Percentiles rank a stretch among this genome's conserved stretches.
Conservation (phyloP, 2,888 invertebrate species). For the Aleiodes alternator region DNA sequence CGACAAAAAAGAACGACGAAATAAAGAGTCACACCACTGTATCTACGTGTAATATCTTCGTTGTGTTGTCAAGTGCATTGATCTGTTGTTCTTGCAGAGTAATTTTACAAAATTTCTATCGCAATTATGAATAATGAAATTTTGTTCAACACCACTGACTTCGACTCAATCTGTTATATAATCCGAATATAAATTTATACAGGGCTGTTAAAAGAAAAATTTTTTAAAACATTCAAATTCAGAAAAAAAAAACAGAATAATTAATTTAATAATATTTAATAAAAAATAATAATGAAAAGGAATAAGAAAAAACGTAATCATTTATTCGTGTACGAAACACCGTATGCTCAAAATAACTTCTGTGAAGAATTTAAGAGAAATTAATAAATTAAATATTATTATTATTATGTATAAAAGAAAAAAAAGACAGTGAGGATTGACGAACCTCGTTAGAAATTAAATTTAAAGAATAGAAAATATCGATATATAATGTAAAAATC, state of each 20-base stretch:
- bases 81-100: conserved; percentile 32
- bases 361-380: conserved; percentile 51
- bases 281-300: conserved; percentile 54
- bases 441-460: conserved; percentile 21
- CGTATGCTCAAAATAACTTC: conserved; percentile 56
- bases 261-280: conserved; percentile 43
- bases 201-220: conserved; percentile 18
- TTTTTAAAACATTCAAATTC: too few species aligned
- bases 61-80: conserved; percentile 14
- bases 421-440: conserved; percentile 25
- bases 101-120: background rate
- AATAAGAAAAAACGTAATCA: conserved; percentile 57
- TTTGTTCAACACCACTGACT: conserved; percentile 7
- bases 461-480: background rate
- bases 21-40: conserved; percentile 13
- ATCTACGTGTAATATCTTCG: conserved; percentile 2
- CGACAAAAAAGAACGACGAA: background rate
- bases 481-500: conserved; percentile 21
- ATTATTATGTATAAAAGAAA: conserved; percentile 26
- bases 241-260: background rate
- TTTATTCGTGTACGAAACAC: conserved; percentile 57
- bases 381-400: conserved; percentile 10
- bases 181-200: conserved; percentile 23
- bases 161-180: conserved; percentile 34
- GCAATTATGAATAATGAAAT: background rate